Conservation (phyloP, 2,888 invertebrate species). For the Heliconius hortense region DNA sequence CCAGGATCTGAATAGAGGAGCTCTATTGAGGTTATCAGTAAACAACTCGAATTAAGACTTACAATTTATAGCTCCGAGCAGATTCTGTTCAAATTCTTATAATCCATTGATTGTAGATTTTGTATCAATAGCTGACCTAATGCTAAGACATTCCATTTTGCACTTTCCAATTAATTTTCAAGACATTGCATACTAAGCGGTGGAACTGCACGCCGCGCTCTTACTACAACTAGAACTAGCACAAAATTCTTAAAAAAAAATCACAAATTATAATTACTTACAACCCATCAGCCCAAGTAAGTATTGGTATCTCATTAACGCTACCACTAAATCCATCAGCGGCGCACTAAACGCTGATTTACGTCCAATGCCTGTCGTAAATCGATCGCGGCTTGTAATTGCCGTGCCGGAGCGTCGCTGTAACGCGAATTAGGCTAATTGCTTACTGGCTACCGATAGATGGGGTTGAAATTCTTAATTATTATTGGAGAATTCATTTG, state of each 20-base stretch:
- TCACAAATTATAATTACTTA: not conserved
- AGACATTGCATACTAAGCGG: not conserved
- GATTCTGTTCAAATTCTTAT: too few species aligned
- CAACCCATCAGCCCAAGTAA: conserved; percentile 1
- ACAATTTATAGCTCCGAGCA: too few species aligned
- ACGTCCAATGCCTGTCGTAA: conserved; percentile 59
- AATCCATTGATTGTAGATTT: too few species aligned
- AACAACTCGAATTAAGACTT: too few species aligned
- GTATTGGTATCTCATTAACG: conserved; percentile 37
- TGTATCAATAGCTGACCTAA: too few species aligned
- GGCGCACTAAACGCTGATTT: conserved; percentile 59
- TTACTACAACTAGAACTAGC: not conserved
- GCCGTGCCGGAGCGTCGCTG: conserved; percentile 54
- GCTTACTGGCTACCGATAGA: conserved; percentile 38
- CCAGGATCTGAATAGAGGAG: too few species aligned
- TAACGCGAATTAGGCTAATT: conserved; percentile 55
- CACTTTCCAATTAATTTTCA: too few species aligned
- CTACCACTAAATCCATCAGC: conserved; percentile 49
- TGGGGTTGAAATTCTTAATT: conserved; percentile 3
- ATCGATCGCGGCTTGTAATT: conserved; percentile 53
- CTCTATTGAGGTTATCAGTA: too few species aligned
- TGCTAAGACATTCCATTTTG: too few species aligned
- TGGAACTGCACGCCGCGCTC: not conserved
- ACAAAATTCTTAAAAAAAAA: not conserved
- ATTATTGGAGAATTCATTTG: too few species aligned